Percentiles rank a stretch among this genome's conserved stretches.
These are phyloP conservation scores for Peromyscus leucopus DNA, from an alignment of 2,113 vertebrate genomes.

Conservation along the genomic window DNA sequence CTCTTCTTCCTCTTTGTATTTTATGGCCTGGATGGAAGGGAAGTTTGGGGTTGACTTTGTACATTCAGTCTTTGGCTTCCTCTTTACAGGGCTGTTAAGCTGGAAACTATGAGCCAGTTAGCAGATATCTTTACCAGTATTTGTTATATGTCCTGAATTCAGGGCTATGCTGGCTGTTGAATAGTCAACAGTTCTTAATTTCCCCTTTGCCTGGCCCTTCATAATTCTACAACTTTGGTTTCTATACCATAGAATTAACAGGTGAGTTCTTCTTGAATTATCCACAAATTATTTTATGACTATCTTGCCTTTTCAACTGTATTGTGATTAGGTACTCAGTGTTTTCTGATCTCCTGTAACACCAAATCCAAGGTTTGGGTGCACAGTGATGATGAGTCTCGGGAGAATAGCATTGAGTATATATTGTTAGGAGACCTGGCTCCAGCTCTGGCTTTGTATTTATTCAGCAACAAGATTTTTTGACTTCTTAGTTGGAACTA, in stretches of 20 bases:
- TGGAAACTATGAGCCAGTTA: background rate
- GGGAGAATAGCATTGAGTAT: background rate
- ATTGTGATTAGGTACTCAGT: background rate
- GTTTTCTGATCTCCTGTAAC: constrained; percentile 11
- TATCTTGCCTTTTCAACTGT: constrained; percentile 15
- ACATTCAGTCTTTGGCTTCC: constrained; percentile 48
- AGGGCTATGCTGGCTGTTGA: background rate
- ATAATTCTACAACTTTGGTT: background rate
- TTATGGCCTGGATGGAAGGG: constrained; percentile 50
- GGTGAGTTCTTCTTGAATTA: background rate
- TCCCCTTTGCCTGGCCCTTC: constrained; percentile 8
- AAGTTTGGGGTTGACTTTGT: constrained; percentile 60
- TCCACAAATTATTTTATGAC: constrained; percentile 34
- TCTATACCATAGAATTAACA: background rate
- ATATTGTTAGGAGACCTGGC: constrained; percentile 14
- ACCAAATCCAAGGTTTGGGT: background rate
- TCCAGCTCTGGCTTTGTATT: background rate
- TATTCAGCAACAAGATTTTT: background rate
- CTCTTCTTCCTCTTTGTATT: constrained; percentile 56
- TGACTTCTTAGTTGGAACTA: constrained; percentile 32
- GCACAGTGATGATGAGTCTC: constrained; percentile 16
- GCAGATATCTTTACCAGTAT: constrained; percentile 29
- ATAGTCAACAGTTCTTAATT: background rate
- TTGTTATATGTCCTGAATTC: constrained; percentile 2
- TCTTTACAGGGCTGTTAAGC: constrained; percentile 48